Conservation (phyloP, 2,797 vertebrate species). For the Setipinna tenuifilis region DNA sequence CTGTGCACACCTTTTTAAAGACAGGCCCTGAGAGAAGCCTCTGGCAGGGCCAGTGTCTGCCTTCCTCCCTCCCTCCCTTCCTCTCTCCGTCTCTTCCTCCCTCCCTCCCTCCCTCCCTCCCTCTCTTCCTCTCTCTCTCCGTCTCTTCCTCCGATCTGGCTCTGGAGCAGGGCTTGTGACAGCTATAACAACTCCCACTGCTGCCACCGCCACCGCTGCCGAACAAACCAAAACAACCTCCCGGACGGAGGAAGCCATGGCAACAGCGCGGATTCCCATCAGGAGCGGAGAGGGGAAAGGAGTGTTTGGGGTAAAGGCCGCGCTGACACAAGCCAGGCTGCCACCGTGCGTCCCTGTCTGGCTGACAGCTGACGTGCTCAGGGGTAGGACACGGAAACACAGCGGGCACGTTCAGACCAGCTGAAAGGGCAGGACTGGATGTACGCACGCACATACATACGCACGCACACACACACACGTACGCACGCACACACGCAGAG, state of each 20-base stretch:
- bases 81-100: neutral
- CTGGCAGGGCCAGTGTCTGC: neutral
- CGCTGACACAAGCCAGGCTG: neutral
- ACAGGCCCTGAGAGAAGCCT: neutral
- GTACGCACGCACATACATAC: too few species aligned
- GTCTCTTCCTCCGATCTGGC: conserved; percentile 15
- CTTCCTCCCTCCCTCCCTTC: neutral
- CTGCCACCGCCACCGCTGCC: neutral
- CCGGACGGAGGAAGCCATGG: neutral
- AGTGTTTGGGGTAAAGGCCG: neutral
- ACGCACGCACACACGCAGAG: too few species aligned
- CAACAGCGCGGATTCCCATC: neutral
- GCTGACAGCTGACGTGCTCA: neutral
- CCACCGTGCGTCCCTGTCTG: neutral
- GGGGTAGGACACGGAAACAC: neutral
- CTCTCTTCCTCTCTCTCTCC: conserved; percentile 9
- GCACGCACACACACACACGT: too few species aligned
- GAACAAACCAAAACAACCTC: conserved; percentile 10
- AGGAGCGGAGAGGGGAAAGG: neutral
- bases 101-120: neutral
- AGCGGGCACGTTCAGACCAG: neutral
- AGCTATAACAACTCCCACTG: neutral
- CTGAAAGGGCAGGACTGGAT: neutral
- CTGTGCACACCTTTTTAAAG: conserved; percentile 3
- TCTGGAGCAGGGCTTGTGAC: neutral